A percentile compares a stretch with the other conserved stretches of the same genome.
phyloP scores from a whole-genome alignment of 2,797 vertebrate genomes.

The Sarcophilus harrisii region DNA sequence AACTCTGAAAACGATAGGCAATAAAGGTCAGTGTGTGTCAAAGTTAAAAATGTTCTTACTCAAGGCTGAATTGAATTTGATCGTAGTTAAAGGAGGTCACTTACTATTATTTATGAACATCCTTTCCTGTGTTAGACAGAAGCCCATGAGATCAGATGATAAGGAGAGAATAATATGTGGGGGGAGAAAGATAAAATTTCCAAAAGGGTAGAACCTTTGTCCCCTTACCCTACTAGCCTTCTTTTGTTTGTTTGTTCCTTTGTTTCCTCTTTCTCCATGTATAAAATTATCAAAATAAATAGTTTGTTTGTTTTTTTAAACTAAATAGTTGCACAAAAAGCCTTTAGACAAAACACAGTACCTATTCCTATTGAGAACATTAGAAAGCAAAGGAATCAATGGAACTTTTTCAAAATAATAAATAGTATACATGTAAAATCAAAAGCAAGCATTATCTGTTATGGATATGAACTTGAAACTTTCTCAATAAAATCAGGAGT shows the following conservation, averaged over 20 bases:
- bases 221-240: background rate
- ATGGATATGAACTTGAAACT: no score
- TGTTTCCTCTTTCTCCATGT: background rate
- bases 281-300: background rate
- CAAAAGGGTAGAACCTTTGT: conserved; percentile 37
- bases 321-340: background rate
- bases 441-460: no score
- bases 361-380: background rate
- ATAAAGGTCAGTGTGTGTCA: conserved; percentile 53
- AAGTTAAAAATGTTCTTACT: conserved; percentile 69
- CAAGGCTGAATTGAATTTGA: conserved; percentile 74
- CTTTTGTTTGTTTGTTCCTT: background rate
- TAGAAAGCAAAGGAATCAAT: no score
- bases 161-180: background rate
- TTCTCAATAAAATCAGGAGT: no score
- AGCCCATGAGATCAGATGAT: conserved; percentile 36
- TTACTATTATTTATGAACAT: conserved; percentile 62
- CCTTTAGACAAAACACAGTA: background rate
- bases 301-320: background rate
- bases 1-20: conserved; percentile 74
- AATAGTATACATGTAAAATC: no score
- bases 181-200: conserved; percentile 37
- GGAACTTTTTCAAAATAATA: no score
- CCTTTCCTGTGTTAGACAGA: conserved; percentile 46
- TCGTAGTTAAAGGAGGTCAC: conserved; percentile 64